phyloP scores from a whole-genome alignment of 2,113 vertebrate genomes.

The Channa maculata region DNA sequence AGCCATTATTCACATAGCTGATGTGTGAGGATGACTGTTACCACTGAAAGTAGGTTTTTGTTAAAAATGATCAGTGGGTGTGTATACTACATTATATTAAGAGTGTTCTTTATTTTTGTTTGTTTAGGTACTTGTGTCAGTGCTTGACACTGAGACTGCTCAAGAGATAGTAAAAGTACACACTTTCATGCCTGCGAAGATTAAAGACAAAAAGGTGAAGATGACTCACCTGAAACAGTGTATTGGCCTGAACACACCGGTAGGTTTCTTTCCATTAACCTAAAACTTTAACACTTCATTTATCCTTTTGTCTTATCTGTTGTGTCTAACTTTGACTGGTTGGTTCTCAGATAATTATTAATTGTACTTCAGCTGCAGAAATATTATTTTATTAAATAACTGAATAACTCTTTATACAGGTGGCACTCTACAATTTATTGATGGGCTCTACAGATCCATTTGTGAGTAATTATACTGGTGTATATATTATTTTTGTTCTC shows the following conservation, averaged over 20 bases:
- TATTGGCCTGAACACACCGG: constrained; percentile 61
- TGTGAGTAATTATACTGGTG: constrained; percentile 54
- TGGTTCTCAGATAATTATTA: no score
- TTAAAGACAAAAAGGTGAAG: constrained; percentile 54
- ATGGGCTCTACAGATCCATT: constrained; percentile 53
- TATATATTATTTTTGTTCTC: no score
- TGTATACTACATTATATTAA: not conserved
- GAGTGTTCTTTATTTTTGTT: not conserved
- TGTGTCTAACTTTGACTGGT: not conserved
- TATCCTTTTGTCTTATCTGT: not conserved
- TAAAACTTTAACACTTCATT: no score
- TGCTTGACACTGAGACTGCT: constrained; percentile 59
- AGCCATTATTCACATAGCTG: not conserved
- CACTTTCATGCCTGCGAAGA: constrained; percentile 38
- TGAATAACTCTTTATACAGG: constrained; percentile 46
- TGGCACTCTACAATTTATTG: constrained; percentile 76
- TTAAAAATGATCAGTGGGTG: no score
- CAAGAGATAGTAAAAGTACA: constrained; percentile 70
- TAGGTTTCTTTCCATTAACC: constrained; percentile 29
- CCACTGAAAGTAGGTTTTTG: no score
- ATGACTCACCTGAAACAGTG: constrained; percentile 46
- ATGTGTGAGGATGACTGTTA: not conserved
- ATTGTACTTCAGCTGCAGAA: no score
- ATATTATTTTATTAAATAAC: no score
- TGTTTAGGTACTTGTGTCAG: constrained; percentile 63